Evolutionary conservation across 1,140 invertebrate species (phyloP).

Genomic region (Onthophagus taurus): DNA sequence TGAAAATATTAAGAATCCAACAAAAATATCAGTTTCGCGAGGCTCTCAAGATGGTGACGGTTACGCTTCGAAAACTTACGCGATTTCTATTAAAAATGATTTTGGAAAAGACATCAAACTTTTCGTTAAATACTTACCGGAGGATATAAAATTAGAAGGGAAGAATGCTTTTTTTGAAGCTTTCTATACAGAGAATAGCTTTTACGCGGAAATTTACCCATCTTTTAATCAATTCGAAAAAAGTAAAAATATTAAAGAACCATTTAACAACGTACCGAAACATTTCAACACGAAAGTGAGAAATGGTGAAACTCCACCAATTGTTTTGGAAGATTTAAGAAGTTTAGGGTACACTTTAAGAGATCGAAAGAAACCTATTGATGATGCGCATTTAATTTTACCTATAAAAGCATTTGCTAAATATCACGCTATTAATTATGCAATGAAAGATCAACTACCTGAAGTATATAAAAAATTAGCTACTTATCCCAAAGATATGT

Average conservation of each 20-base stretch:
- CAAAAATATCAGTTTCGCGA: too few relatives aligned
- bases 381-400: slow-evolving; percentile 36
- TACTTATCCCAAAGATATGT: too few relatives aligned
- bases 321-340: slow-evolving; percentile 46
- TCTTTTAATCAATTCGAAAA: neutral
- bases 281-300: slow-evolving; percentile 33
- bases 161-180: too few relatives aligned
- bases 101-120: too few relatives aligned
- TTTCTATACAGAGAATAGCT: too few relatives aligned
- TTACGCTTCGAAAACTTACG: too few relatives aligned
- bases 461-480: slow-evolving; percentile 21
- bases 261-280: slow-evolving; percentile 22
- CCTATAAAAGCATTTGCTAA: slow-evolving; percentile 43
- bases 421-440: slow-evolving; percentile 44
- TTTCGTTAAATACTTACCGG: too few relatives aligned
- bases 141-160: too few relatives aligned
- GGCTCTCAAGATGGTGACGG: too few relatives aligned
- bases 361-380: slow-evolving; percentile 38
- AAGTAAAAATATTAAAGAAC: neutral
- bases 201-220: neutral
- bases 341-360: slow-evolving; percentile 37
- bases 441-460: slow-evolving; percentile 36
- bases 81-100: too few relatives aligned
- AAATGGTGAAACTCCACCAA: slow-evolving; percentile 38
- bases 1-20: too few relatives aligned